phyloP scores from a whole-genome alignment of 1,140 invertebrate species.

The Galendromus occidentalis region DNA sequence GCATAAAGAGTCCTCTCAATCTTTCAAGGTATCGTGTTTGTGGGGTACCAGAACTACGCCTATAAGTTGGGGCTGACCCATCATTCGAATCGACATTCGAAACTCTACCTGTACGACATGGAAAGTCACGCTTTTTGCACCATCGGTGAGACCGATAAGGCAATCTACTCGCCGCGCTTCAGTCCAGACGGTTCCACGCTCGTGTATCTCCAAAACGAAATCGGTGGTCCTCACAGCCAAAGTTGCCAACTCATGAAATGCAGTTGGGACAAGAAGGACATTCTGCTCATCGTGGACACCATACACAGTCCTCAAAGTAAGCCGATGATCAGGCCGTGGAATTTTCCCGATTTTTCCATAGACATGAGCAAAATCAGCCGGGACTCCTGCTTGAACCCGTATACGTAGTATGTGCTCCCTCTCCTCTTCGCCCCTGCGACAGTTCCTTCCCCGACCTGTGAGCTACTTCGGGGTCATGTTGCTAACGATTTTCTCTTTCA shows the following conservation, averaged over 20 bases:
- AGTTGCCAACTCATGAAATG: constrained; percentile 10
- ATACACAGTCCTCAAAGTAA: not conserved
- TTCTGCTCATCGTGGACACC: constrained; percentile 4
- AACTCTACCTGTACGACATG: not conserved
- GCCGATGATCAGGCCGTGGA: not conserved
- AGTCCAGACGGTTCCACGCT: constrained; percentile 3
- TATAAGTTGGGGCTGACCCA: not conserved
- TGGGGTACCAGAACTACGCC: not conserved
- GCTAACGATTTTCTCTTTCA: not conserved
- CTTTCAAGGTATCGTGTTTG: not conserved
- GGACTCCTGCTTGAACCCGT: too few species aligned
- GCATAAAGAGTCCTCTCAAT: too few species aligned
- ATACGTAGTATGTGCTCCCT: too few species aligned
- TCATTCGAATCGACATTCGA: not conserved
- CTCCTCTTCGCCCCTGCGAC: too few species aligned
- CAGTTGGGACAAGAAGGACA: constrained; percentile 5
- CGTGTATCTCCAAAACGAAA: not conserved
- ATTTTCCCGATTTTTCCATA: not conserved
- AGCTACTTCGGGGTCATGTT: too few species aligned
- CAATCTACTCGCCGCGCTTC: not conserved
- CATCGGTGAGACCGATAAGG: not conserved
- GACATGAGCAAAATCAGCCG: not conserved
- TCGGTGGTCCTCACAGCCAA: not conserved
- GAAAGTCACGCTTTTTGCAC: not conserved
- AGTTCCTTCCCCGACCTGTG: too few species aligned